Percentiles rank a stretch among this genome's conserved stretches.
phyloP scores from a whole-genome alignment of 2,888 invertebrate genomes.

The Amphipoea oculea region DNA sequence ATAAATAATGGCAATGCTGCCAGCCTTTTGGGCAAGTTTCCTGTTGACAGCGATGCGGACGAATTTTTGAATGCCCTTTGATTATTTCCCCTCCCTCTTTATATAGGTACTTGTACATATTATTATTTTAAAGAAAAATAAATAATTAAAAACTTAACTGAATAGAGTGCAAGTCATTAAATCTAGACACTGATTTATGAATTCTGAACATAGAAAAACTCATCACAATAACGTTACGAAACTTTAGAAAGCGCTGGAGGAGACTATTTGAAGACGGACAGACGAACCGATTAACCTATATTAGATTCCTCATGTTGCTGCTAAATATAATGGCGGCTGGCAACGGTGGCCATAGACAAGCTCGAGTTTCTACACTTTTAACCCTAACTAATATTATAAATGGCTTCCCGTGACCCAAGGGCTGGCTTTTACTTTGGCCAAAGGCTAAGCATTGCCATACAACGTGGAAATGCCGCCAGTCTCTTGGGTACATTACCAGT shows the following conservation, averaged over 20 bases:
- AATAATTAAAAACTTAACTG: not conserved
- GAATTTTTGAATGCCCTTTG: no score
- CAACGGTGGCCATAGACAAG: constrained; percentile 34
- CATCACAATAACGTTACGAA: constrained; percentile 42
- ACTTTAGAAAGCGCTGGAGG: constrained; percentile 32
- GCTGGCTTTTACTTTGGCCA: no score
- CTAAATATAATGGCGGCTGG: constrained; percentile 64
- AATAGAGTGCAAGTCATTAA: not conserved
- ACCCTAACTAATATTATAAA: not conserved
- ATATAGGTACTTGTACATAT: no score
- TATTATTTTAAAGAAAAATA: no score
- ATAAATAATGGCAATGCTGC: no score
- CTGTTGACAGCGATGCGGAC: no score
- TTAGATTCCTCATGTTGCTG: constrained; percentile 60
- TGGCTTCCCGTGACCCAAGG: no score
- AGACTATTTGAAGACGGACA: constrained; percentile 68
- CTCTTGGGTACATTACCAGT: no score
- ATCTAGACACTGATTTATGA: not conserved
- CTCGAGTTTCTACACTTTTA: constrained; percentile 43
- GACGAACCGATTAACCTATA: constrained; percentile 75
- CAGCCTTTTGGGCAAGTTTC: no score
- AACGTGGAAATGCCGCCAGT: no score
- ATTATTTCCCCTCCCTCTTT: no score
- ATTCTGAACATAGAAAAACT: constrained; percentile 13
- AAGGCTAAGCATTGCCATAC: no score